Base-by-base conservation (phyloP, 1,140 invertebrate species). In the Cydia fagiglandana region DNA sequence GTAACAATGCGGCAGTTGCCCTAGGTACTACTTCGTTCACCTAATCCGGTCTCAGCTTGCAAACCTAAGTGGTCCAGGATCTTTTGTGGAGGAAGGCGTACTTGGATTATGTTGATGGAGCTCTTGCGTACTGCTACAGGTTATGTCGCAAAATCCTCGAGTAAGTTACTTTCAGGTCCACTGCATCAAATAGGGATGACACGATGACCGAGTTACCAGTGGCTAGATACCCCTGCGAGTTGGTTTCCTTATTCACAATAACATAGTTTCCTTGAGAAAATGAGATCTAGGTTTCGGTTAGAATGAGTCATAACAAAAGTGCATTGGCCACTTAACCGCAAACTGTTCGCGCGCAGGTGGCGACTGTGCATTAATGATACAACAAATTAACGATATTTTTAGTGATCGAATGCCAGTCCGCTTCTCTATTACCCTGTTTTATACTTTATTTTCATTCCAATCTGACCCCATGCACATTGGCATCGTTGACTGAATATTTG, bases 201-300 rank as follows among this genome's bases (percentile, higher is more conserved):
- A 41, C 38, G 38, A 41, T 41, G 38, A 41, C 38, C 9, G 9
- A 41, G 38, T 41, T 41, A 9, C 10, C 38, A 56, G 53, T 56
- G 53, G n/a, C 53, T 13, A 56, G 15, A 50, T 50, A 50, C 47
- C 13, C 47, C n/a, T 56, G 15, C n/a, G 53, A 10, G 53, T 17
- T 56, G 12, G 53, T 17, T 12, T 53, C n/a, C n/a, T 56, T 17
- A 56, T 56, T 17, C 12, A 7, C 53, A 10, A 17, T 56, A 56
- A 6, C 53, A 56, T 17, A 17, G 53, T 56, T 56, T 56, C 53
- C 53, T 20, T 17, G n/a, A 5, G 7, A 56, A 12, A 56, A 56
- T 17, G 53, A 56, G 53, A 56, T 56, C 53, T 56, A 56, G 53
- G n/a, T 56, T 56, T 56, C 53, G 53, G 53, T 56, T 9, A 20